A percentile compares a stretch with the other conserved stretches of the same genome.
These are phyloP conservation scores for Silurus aristotelis DNA, from an alignment of 2,797 vertebrate species.

Conservation along the genomic window DNA sequence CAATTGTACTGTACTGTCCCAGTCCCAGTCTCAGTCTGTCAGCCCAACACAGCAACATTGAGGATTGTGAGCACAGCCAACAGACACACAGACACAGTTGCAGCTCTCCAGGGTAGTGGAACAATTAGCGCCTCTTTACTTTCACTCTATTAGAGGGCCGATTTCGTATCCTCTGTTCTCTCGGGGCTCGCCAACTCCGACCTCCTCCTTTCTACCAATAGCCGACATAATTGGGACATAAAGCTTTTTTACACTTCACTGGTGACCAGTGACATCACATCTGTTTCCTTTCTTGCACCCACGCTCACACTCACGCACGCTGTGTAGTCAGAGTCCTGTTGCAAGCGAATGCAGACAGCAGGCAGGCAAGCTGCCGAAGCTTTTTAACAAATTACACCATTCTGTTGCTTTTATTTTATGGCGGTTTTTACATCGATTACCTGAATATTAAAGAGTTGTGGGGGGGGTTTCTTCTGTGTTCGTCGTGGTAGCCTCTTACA, in stretches of 20 bases:
- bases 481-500: background rate
- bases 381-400: slow-evolving; percentile 20
- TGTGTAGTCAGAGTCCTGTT: slow-evolving; percentile 15
- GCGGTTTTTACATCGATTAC: background rate
- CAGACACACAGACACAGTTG: slow-evolving; percentile 40
- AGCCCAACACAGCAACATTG: slow-evolving; percentile 16
- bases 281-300: slow-evolving; percentile 65
- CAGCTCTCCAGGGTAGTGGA: slow-evolving; percentile 33
- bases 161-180: slow-evolving; percentile 10
- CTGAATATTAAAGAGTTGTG: background rate
- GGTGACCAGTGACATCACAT: slow-evolving; percentile 80
- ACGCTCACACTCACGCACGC: slow-evolving; percentile 16
- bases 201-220: slow-evolving; percentile 66
- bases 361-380: slow-evolving; percentile 23
- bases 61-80: background rate
- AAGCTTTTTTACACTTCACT: slow-evolving; percentile 80
- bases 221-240: slow-evolving; percentile 78
- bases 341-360: slow-evolving; percentile 10
- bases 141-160: slow-evolving; percentile 61
- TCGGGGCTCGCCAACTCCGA: background rate
- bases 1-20: background rate
- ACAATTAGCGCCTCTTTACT: slow-evolving; percentile 59
- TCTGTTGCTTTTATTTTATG: slow-evolving; percentile 9
- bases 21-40: background rate
- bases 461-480: background rate